These are phyloP conservation scores for Trididemnum nubilum DNA, from an alignment of 23 tunicate species.

Conservation along the genomic window DNA sequence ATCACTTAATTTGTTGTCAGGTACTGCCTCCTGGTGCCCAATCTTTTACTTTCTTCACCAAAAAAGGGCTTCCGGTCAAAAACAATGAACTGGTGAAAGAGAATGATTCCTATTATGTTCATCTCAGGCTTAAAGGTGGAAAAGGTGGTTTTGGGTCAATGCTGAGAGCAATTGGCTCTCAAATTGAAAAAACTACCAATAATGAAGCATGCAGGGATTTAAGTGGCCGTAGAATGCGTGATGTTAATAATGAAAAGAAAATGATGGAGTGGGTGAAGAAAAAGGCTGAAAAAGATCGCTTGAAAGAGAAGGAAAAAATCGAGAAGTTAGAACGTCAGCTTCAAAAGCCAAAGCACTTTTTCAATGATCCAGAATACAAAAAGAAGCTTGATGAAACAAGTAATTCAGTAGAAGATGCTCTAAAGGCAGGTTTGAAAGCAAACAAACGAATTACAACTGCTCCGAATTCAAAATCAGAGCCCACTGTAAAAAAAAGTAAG, in stretches of 20 bases:
- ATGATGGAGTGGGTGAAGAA: conserved; percentile 75
- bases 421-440: conserved; percentile 62
- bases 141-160: conserved; percentile 99
- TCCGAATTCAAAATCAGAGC: conserved; percentile 1
- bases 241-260: conserved; percentile 92
- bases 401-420: conserved; percentile 79
- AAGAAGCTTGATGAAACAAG: conserved; percentile 48
- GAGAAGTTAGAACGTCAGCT: conserved; percentile 71
- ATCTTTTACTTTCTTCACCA: neutral
- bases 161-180: conserved; percentile 97
- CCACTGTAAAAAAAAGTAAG: conserved; percentile 35
- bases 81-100: conserved; percentile 6
- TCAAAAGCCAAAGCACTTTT: conserved; percentile 84
- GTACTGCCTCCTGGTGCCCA: neutral
- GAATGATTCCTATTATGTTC: conserved; percentile 18
- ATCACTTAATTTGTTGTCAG: neutral
- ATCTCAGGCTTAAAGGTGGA: conserved; percentile 64
- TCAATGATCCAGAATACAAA: conserved; percentile 92
- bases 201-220: conserved; percentile 94
- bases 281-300: conserved; percentile 76
- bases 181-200: conserved; percentile 97
- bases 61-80: neutral
- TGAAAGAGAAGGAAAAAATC: conserved; percentile 67
- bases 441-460: conserved; percentile 21
- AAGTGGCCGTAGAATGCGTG: conserved; percentile 93